Evolutionary conservation across 92 coral and sea anemone genomes (phyloP), one percentile per base, ranked within the genome.

Genomic region (Parazoanthus swiftii): DNA sequence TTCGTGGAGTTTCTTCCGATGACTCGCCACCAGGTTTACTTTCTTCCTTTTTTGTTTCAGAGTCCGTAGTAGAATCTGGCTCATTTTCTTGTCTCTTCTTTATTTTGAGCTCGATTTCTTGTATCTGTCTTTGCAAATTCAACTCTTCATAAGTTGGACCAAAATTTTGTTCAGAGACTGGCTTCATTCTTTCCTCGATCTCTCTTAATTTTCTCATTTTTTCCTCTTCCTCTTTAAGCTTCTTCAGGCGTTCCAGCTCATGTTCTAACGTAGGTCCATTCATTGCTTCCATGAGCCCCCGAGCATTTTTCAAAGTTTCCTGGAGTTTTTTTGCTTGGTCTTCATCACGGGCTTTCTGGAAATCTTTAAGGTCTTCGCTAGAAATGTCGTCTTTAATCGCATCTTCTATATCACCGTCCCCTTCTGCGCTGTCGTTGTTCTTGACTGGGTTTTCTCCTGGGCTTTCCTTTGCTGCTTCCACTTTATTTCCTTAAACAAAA

Each of bases 171-270:
- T 84, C 87, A 26, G 58, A 56, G 42, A 71, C 79, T 70, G 87
- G 87, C 21, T 84, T 84, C 87, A 84, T 84, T 46, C 79, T 84
- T 48, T 84, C 79, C 56, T 71, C 87, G 9, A 84, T 84, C 36
- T 84, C 67, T 84, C 59, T 84, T 36, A 84, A 48, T 71, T 84
- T 84, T 51, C 63, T 44, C 23, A 71, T 46, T 35, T 71, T 84
- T 11, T 44, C 66, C 46, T 42, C 59, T 71, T 50, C 59, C 23
- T 70, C 78, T 39, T 43, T 84, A 23, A 84, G 78, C 13, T 50
- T 46, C 25, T 71, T 84, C 56, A 84, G 43, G 29, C 54, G 63
- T 26, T 48, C 66, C 6, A 26, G 68, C 7, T 84, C 78, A 33
- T 84, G 43, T 29, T 84, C 79, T 14, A 84, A 18, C 26, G 79